phyloP scores from a whole-genome alignment of 1,140 invertebrate species.

The Drosophila sproati region DNA sequence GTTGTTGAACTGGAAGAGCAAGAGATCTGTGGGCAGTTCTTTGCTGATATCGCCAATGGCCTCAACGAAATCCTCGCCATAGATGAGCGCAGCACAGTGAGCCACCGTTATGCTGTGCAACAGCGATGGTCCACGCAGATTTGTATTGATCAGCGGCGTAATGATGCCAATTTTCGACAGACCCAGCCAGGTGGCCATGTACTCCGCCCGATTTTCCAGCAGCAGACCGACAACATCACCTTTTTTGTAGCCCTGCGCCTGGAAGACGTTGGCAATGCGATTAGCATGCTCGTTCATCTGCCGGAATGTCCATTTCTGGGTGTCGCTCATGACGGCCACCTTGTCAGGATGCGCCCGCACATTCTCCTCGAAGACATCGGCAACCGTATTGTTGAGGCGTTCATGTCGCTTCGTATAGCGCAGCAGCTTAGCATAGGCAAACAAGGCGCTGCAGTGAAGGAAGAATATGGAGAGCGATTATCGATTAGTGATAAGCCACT shows the following conservation, averaged over 20 bases:
- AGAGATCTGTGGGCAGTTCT: conserved; percentile 53
- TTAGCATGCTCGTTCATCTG: conserved; percentile 94
- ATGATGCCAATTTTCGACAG: conserved; percentile 95
- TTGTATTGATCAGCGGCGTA: conserved; percentile 96
- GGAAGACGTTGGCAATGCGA: conserved; percentile 93
- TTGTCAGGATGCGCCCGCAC: conserved; percentile 91
- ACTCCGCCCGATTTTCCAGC: conserved; percentile 96
- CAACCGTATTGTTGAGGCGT: conserved; percentile 88
- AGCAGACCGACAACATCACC: conserved; percentile 95
- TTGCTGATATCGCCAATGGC: conserved; percentile 57
- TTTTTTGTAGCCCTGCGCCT: conserved; percentile 90
- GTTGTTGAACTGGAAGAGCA: conserved; percentile 86
- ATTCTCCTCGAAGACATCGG: conserved; percentile 89
- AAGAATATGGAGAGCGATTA: neutral
- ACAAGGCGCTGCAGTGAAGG: conserved; percentile 86
- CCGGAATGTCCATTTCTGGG: conserved; percentile 90
- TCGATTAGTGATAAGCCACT: conserved; percentile 36
- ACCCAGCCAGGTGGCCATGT: conserved; percentile 94
- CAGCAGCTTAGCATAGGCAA: conserved; percentile 88
- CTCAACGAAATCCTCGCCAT: conserved; percentile 86
- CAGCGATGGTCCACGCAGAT: conserved; percentile 92
- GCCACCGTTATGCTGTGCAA: conserved; percentile 94
- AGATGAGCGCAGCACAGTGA: conserved; percentile 93
- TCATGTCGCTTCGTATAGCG: conserved; percentile 87
- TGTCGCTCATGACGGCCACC: conserved; percentile 90